Conservation (phyloP, 2,113 vertebrate genomes). For the Poecile atricapillus region DNA sequence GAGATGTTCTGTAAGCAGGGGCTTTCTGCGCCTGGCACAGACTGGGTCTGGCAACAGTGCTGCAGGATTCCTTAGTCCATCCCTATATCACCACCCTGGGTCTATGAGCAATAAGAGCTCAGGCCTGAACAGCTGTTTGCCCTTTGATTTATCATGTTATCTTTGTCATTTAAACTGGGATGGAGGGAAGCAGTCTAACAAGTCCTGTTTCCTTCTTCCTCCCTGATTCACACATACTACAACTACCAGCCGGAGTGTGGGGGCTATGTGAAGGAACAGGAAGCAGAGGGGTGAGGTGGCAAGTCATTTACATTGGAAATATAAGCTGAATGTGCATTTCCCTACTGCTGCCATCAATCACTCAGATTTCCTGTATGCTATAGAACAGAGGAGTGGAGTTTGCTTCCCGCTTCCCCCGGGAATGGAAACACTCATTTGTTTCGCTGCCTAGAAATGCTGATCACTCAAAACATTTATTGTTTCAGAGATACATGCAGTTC, state of each 20-base stretch:
- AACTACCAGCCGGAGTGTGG: background rate
- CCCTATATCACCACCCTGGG: rapidly evolving
- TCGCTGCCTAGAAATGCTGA: constrained; percentile 46
- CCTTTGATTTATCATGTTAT: background rate
- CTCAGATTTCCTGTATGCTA: background rate
- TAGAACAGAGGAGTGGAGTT: background rate
- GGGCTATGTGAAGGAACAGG: constrained; percentile 4
- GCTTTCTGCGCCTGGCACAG: background rate
- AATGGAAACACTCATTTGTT: constrained; percentile 23
- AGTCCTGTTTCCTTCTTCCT: background rate
- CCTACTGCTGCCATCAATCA: constrained; percentile 45
- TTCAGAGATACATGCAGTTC: background rate
- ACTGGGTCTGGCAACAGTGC: background rate
- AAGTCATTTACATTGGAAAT: constrained; percentile 47
- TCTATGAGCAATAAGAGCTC: background rate
- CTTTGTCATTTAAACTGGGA: background rate
- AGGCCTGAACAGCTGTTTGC: background rate
- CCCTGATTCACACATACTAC: background rate
- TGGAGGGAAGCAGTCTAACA: background rate
- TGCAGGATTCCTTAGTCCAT: background rate
- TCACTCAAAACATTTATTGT: constrained; percentile 27
- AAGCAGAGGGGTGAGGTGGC: constrained; percentile 40
- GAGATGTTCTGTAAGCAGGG: background rate
- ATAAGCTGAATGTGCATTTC: constrained; percentile 53
- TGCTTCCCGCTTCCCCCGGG: constrained; percentile 14